Conservation (phyloP, 2,888 invertebrate species). For the Cenopis cana region DNA sequence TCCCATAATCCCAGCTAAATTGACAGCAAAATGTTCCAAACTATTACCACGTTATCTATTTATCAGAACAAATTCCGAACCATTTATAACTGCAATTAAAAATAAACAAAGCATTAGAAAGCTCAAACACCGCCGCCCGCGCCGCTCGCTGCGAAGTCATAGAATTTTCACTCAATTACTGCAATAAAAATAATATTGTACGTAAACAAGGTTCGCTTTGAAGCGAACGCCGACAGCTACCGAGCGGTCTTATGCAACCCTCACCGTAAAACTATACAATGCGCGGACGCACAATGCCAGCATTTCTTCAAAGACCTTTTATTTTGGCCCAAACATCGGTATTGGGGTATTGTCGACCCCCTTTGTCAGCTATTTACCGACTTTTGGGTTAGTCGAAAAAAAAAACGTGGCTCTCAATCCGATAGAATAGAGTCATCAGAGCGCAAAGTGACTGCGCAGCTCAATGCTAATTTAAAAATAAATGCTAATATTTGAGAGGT, state of each 20-base stretch:
- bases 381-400: conserved; percentile 76
- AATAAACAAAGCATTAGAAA: conserved; percentile 45
- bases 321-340: conserved; percentile 83
- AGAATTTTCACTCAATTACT: conserved; percentile 75
- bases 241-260: conserved; percentile 82
- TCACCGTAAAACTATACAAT: conserved; percentile 64
- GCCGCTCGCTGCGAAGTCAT: conserved; percentile 47
- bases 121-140: conserved; percentile 37
- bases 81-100: conserved; percentile 41
- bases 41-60: conserved; percentile 14
- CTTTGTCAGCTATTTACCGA: conserved; percentile 82
- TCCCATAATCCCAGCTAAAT: conserved; percentile 2
- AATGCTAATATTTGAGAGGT: conserved; percentile 34
- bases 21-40: conserved; percentile 11
- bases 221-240: conserved; percentile 74
- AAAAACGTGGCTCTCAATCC: conserved; percentile 67
- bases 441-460: conserved; percentile 34
- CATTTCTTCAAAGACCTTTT: conserved; percentile 76
- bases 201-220: conserved; percentile 76
- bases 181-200: conserved; percentile 83
- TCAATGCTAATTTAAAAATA: conserved; percentile 40
- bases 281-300: conserved; percentile 67
- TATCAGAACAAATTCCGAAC: conserved; percentile 16
- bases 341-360: conserved; percentile 74
- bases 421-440: conserved; percentile 57